A percentile compares a stretch with the other conserved stretches of the same genome.
Conservation (phyloP, 2,113 vertebrate species). For the Lynx canadensis region DNA sequence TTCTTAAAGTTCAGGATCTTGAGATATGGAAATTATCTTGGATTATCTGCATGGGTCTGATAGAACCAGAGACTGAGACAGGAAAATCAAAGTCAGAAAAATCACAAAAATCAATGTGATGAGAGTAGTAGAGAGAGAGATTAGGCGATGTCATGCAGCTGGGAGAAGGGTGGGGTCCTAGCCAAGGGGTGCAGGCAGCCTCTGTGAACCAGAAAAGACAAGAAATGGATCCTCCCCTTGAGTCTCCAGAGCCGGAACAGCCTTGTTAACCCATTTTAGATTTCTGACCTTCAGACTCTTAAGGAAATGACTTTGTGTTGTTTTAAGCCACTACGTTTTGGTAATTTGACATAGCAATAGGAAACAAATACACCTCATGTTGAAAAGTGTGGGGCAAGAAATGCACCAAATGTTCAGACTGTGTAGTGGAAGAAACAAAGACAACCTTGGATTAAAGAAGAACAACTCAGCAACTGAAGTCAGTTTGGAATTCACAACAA, state of each 20-base stretch:
- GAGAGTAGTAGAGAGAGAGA: neutral
- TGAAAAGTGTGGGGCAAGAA: neutral
- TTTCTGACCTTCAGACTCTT: neutral
- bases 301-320: neutral
- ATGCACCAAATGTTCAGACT: neutral
- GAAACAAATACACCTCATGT: neutral
- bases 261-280: neutral
- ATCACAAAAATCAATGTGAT: neutral
- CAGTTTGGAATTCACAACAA: neutral
- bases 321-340: neutral
- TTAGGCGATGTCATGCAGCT: rapidly evolving
- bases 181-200: neutral
- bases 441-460: neutral
- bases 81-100: neutral
- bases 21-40: neutral
- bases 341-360: neutral
- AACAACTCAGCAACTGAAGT: neutral
- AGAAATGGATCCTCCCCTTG: neutral
- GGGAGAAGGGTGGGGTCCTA: neutral
- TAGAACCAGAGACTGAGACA: neutral
- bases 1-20: too few species aligned
- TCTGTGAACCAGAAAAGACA: neutral
- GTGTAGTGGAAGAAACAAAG: neutral
- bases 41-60: neutral
- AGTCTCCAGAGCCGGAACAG: neutral